Evolutionary conservation across 2,888 invertebrate species (phyloP).

Genomic region (Romanomermis culicivorax): DNA sequence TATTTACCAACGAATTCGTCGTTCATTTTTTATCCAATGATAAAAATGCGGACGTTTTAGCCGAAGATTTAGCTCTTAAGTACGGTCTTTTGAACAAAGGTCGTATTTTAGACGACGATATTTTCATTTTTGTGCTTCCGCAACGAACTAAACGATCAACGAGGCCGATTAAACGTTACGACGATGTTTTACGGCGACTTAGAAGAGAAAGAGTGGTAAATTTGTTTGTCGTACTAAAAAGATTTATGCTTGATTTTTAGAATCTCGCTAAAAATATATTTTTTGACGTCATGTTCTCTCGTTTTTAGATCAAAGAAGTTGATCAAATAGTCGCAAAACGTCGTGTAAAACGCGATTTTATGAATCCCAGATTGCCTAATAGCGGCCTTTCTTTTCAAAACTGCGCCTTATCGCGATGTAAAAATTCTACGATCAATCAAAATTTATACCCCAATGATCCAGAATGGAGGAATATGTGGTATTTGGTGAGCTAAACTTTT

Average conservation of each 20-base stretch:
- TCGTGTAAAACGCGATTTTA: conserved; percentile 63
- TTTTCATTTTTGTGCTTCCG: not conserved
- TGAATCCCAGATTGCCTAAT: not conserved
- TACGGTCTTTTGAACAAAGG: not conserved
- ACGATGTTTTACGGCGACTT: no score
- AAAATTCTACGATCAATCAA: no score
- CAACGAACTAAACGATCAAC: conserved; percentile 16
- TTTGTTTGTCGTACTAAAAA: no score
- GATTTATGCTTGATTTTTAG: no score
- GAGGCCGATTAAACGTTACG: no score
- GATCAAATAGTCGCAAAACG: conserved; percentile 76
- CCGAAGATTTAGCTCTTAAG: not conserved
- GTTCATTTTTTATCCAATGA: conserved; percentile 29
- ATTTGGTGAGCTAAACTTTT: conserved; percentile 78
- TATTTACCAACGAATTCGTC: conserved; percentile 51
- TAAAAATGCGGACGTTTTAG: no score
- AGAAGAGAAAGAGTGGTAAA: no score
- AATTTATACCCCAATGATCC: conserved; percentile 79
- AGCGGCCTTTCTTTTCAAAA: conserved; percentile 8
- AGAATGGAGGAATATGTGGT: conserved; percentile 70
- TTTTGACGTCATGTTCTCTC: no score
- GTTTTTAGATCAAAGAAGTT: conserved; percentile 51
- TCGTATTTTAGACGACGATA: not conserved
- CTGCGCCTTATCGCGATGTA: conserved; percentile 29
- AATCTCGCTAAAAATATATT: no score